phyloP scores from a whole-genome alignment of 2,888 invertebrate species.

The Leucoptera coffeella region DNA sequence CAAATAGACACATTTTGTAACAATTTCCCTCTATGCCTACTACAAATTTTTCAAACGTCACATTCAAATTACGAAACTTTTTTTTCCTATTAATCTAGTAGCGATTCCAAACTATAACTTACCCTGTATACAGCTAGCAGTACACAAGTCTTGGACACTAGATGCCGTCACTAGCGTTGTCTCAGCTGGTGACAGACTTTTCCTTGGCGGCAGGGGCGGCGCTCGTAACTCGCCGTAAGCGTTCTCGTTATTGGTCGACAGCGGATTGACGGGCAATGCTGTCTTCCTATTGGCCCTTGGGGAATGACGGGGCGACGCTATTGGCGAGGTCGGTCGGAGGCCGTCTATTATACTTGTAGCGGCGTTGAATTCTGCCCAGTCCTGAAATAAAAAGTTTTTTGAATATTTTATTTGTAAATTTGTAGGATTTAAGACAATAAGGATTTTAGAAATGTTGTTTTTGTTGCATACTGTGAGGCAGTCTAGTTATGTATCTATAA shows the following conservation, averaged over 20 bases:
- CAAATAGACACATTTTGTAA: too few species aligned
- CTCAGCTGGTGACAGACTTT: slow-evolving; percentile 45
- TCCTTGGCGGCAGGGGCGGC: slow-evolving; percentile 53
- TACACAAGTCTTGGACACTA: slow-evolving; percentile 35
- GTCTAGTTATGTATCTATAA: too few species aligned
- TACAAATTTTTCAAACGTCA: too few species aligned
- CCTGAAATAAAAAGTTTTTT: slow-evolving; percentile 21
- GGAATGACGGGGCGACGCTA: slow-evolving; percentile 50
- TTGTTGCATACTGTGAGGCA: too few species aligned
- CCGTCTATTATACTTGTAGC: slow-evolving; percentile 58
- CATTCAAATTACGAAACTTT: too few species aligned
- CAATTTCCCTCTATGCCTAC: too few species aligned
- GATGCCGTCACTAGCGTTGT: slow-evolving; percentile 22
- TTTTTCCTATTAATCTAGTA: too few species aligned
- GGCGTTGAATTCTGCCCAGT: slow-evolving; percentile 59
- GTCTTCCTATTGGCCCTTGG: slow-evolving; percentile 17
- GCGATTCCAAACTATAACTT: too few species aligned
- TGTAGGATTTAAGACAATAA: background rate
- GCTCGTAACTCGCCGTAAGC: slow-evolving; percentile 37
- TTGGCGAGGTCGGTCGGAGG: slow-evolving; percentile 45
- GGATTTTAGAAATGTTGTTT: too few species aligned
- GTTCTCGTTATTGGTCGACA: slow-evolving; percentile 15
- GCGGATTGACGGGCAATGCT: too few species aligned
- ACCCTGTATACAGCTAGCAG: slow-evolving; percentile 13
- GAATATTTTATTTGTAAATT: background rate